A percentile compares a stretch with the other conserved stretches of the same genome.
These are phyloP conservation scores for Coracopsis vasa DNA, from an alignment of 2,113 vertebrate species.

Conservation along the genomic window DNA sequence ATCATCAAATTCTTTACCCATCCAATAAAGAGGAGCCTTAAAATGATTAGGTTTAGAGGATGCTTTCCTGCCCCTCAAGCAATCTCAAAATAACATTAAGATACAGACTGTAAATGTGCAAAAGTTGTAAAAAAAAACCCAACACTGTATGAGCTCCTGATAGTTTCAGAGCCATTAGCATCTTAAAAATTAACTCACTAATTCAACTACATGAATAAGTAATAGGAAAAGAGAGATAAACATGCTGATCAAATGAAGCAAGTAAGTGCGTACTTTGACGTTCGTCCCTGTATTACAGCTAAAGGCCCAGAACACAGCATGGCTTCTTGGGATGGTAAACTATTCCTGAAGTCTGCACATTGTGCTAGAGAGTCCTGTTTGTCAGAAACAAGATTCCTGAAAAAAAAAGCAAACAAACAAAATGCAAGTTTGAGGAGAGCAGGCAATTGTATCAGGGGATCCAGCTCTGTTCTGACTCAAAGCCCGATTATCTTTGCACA, in stretches of 20 bases:
- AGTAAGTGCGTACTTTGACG: conserved; percentile 82
- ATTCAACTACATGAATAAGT: not conserved
- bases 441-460: not conserved
- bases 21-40: not conserved
- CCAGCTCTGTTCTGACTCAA: not conserved
- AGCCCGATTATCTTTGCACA: not conserved
- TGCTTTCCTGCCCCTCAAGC: not conserved
- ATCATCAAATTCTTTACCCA: not conserved
- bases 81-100: not conserved
- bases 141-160: not conserved
- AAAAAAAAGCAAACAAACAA: not conserved
- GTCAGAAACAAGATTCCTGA: conserved; percentile 94
- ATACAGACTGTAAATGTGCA: not conserved
- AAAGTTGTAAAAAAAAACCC: not conserved
- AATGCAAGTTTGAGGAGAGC: not conserved
- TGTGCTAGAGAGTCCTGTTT: conserved; percentile 92
- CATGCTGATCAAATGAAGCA: accelerated
- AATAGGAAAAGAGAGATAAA: not conserved
- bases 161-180: not conserved
- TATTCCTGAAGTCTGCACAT: conserved; percentile 94
- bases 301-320: conserved; percentile 89
- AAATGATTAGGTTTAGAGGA: not conserved
- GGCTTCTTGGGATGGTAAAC: conserved; percentile 87
- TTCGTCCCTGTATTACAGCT: conserved; percentile 92
- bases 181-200: not conserved